Conservation (phyloP, 2,888 invertebrate genomes). For the Rhamnusium bicolor region DNA sequence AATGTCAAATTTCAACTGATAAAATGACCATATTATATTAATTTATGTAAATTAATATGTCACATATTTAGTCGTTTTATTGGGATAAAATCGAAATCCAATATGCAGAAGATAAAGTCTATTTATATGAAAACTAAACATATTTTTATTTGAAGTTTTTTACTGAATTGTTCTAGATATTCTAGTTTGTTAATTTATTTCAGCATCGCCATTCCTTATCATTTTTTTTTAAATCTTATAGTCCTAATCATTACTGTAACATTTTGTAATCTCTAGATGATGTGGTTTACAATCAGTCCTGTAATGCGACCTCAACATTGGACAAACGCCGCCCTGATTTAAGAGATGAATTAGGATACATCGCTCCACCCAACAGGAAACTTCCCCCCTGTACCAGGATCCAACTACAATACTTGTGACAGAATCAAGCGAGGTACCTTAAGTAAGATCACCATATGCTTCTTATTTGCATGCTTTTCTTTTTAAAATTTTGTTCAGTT, state of each 20-base stretch:
- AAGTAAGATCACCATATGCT: slow-evolving; percentile 78
- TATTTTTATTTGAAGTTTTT: not conserved
- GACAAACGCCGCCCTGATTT: slow-evolving; percentile 89
- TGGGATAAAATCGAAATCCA: too few species aligned
- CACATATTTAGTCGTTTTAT: too few species aligned
- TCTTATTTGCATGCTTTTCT: slow-evolving; percentile 42
- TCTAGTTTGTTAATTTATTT: not conserved
- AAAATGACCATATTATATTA: too few species aligned
- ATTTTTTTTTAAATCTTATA: not conserved
- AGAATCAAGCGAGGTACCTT: slow-evolving; percentile 94
- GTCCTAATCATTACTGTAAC: not conserved
- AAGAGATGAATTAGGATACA: slow-evolving; percentile 92
- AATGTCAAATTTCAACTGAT: too few species aligned
- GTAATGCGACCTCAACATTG: slow-evolving; percentile 77
- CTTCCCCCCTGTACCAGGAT: slow-evolving; percentile 93
- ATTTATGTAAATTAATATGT: too few species aligned
- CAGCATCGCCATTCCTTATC: slow-evolving; percentile 12
- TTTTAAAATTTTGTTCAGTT: slow-evolving; percentile 31
- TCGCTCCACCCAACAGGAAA: slow-evolving; percentile 93
- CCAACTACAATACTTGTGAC: slow-evolving; percentile 95
- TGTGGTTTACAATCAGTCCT: slow-evolving; percentile 90
- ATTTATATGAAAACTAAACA: too few species aligned
- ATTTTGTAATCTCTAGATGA: slow-evolving; percentile 77
- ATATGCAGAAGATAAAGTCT: too few species aligned
- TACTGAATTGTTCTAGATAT: not conserved